phyloP scores from a whole-genome alignment of 2,888 invertebrate genomes.

The Anthrax anthrax region DNA sequence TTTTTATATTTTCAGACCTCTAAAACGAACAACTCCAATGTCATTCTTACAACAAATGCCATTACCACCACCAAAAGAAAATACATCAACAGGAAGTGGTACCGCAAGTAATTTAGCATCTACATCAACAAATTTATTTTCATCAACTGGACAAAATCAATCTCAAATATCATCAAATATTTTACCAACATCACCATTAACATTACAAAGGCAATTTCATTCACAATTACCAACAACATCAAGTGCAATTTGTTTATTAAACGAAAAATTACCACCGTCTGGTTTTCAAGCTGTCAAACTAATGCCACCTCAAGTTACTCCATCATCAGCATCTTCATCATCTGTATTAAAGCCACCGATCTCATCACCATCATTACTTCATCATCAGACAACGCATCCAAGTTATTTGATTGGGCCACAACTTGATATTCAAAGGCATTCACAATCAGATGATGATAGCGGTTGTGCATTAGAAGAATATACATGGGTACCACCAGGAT shows the following conservation, averaged over 20 bases:
- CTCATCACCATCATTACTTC: conserved; percentile 31
- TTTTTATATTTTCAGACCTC: conserved; percentile 11
- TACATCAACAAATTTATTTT: conserved; percentile 25
- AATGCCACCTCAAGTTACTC: conserved; percentile 7
- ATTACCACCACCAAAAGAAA: conserved; percentile 12
- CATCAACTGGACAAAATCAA: conserved; percentile 8
- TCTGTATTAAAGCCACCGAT: conserved; percentile 20
- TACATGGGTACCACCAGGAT: conserved; percentile 94
- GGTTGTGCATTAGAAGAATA: conserved; percentile 98
- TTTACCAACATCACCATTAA: conserved; percentile 29
- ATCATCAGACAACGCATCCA: conserved; percentile 26
- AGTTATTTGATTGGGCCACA: conserved; percentile 31
- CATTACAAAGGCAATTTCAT: conserved; percentile 26
- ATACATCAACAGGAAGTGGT: conserved; percentile 4
- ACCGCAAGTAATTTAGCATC: conserved; percentile 18
- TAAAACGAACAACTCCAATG: conserved; percentile 14
- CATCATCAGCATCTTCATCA: not conserved
- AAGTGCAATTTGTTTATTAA: conserved; percentile 4
- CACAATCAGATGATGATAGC: conserved; percentile 93
- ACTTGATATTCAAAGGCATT: conserved; percentile 65
- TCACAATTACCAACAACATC: conserved; percentile 9
- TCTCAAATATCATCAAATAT: conserved; percentile 13
- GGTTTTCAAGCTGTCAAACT: conserved; percentile 12
- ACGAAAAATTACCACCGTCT: conserved; percentile 14
- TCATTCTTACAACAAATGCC: conserved; percentile 13